Conservation (phyloP, 2,888 invertebrate species). For the Tetropium fuscum region DNA sequence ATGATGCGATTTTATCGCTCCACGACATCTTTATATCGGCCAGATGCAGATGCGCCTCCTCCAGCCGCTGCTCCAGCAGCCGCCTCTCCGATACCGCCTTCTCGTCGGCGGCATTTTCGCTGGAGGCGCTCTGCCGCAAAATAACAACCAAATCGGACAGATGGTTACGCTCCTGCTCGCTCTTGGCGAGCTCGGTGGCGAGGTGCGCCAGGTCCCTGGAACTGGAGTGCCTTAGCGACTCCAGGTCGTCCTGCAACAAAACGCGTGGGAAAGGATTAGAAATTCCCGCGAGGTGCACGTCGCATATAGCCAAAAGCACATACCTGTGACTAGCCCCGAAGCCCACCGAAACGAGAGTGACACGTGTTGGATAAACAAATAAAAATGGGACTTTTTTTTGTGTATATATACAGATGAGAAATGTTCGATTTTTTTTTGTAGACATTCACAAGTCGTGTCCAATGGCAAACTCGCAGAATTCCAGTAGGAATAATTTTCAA, state of each 20-base stretch:
- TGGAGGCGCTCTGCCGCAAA: conserved; percentile 67
- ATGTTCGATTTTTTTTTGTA: too few species aligned
- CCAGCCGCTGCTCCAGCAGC: conserved; percentile 80
- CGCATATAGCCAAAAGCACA: conserved; percentile 59
- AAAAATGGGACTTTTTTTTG: background rate
- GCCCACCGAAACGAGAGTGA: conserved; percentile 54
- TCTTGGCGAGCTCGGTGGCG: conserved; percentile 77
- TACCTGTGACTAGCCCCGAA: conserved; percentile 62
- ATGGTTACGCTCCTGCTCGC: conserved; percentile 81
- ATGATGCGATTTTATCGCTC: conserved; percentile 89
- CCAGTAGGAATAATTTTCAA: too few species aligned
- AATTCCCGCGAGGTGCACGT: background rate
- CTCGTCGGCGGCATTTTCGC: conserved; percentile 67
- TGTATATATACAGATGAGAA: background rate
- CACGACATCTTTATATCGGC: conserved; percentile 92
- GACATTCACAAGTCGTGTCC: too few species aligned
- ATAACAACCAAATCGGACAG: conserved; percentile 73
- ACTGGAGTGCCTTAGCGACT: conserved; percentile 79
- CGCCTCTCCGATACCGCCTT: conserved; percentile 73
- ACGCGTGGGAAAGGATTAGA: conserved; percentile 2
- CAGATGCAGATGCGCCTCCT: conserved; percentile 87
- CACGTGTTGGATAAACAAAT: conserved; percentile 32
- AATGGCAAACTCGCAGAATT: too few species aligned
- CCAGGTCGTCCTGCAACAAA: conserved; percentile 79
- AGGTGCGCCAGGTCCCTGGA: conserved; percentile 78